Conservation (phyloP, 2,888 invertebrate genomes). For the Drosophila prolongata region DNA sequence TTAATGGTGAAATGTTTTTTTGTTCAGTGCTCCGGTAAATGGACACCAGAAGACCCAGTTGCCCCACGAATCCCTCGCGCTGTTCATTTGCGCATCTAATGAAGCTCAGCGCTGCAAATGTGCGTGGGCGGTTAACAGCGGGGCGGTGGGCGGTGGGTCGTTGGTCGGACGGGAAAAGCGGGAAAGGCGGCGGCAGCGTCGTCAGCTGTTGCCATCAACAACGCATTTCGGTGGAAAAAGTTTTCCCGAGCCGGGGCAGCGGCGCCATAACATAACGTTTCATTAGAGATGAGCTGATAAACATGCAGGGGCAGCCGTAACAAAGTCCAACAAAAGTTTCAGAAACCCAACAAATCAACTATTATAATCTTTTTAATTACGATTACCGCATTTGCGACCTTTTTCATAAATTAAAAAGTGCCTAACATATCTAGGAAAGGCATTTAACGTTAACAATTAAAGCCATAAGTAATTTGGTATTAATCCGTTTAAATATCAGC, state of each 20-base stretch:
- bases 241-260: conserved; percentile 42
- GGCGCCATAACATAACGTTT: conserved; percentile 69
- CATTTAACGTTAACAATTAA: too few species aligned
- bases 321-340: conserved; percentile 31
- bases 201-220: conserved; percentile 38
- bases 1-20: too few species aligned
- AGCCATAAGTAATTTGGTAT: too few species aligned
- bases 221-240: conserved; percentile 55
- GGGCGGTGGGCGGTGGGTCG: background rate
- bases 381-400: background rate
- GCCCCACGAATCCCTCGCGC: conserved; percentile 15
- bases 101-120: conserved; percentile 74
- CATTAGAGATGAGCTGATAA: conserved; percentile 78
- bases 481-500: too few species aligned
- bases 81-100: conserved; percentile 76
- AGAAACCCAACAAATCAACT: background rate
- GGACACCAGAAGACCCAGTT: background rate
- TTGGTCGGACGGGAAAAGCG: conserved; percentile 1
- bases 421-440: too few species aligned
- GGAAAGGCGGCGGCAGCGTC: conserved; percentile 36
- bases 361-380: background rate
- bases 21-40: background rate
- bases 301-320: conserved; percentile 51
- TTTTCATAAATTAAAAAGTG: too few species aligned
- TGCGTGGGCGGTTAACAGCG: conserved; percentile 75